A percentile compares a stretch with the other conserved stretches of the same genome.
Conservation (phyloP, 2,113 vertebrate genomes). For the Haliaeetus leucogaster region DNA sequence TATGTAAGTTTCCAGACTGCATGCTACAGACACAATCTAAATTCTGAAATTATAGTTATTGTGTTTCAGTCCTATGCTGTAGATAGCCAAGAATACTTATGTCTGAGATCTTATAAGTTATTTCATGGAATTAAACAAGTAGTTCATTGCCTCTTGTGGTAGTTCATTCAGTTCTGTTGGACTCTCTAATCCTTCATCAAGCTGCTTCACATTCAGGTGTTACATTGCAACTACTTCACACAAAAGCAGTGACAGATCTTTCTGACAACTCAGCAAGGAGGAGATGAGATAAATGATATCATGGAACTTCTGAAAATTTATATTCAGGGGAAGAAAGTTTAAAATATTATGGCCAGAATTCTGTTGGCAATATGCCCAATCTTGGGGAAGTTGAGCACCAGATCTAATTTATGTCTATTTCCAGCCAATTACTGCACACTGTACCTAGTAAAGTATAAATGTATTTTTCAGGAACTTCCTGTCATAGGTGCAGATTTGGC, state of each 20-base stretch:
- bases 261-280: not conserved
- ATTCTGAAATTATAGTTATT: not conserved
- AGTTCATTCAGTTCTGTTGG: not conserved
- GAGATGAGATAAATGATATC: not conserved
- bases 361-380: not conserved
- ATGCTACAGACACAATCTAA: not conserved
- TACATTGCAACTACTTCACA: not conserved
- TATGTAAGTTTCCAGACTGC: slow-evolving; percentile 62
- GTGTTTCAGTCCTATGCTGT: not conserved
- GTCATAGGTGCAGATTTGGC: not conserved
- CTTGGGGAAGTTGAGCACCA: not conserved
- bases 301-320: not conserved
- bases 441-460: not conserved
- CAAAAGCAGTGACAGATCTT: not conserved
- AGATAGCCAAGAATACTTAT: not conserved
- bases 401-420: not conserved
- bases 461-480: not conserved
- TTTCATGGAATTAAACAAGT: not conserved
- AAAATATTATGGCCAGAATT: not conserved
- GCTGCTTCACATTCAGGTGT: not conserved
- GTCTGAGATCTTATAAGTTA: not conserved
- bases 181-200: not conserved
- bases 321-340: not conserved
- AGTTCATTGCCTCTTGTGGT: not conserved
- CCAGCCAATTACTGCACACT: not conserved